phyloP scores from a whole-genome alignment of 2,888 invertebrate species.

The Argyresthia goedartella region DNA sequence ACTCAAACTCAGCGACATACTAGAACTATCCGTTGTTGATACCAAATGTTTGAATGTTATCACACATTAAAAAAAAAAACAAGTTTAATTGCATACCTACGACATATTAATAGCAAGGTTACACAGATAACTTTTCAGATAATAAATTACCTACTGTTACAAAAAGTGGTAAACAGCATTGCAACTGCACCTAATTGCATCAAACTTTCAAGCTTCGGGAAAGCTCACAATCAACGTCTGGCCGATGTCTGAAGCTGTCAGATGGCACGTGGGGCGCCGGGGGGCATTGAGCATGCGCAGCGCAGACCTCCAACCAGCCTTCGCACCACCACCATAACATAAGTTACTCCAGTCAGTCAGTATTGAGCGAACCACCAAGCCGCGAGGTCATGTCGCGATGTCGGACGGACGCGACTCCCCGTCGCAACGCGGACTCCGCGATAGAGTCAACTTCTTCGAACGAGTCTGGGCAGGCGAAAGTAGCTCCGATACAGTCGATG shows the following conservation, averaged over 20 bases:
- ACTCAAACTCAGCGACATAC: too few species aligned
- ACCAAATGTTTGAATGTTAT: too few species aligned
- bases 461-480: slow-evolving; percentile 77
- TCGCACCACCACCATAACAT: background rate
- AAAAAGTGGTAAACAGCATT: too few species aligned
- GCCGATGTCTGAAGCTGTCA: slow-evolving; percentile 32
- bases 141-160: too few species aligned
- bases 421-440: slow-evolving; percentile 72
- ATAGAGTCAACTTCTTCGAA: slow-evolving; percentile 85
- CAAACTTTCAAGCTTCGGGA: background rate
- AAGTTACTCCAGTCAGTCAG: slow-evolving; percentile 20
- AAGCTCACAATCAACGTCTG: slow-evolving; percentile 19
- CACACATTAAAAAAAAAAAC: too few species aligned
- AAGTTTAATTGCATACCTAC: too few species aligned
- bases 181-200: background rate
- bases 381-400: slow-evolving; percentile 64
- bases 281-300: slow-evolving; percentile 32
- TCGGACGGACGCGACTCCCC: slow-evolving; percentile 65
- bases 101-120: too few species aligned
- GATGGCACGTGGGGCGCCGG: slow-evolving; percentile 34
- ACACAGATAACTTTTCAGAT: too few species aligned
- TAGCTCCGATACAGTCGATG: slow-evolving; percentile 46
- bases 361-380: slow-evolving; percentile 63
- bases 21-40: too few species aligned
- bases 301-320: slow-evolving; percentile 3